Base-by-base conservation (phyloP, 2,113 vertebrate genomes). In the Cromileptes altivelis region DNA sequence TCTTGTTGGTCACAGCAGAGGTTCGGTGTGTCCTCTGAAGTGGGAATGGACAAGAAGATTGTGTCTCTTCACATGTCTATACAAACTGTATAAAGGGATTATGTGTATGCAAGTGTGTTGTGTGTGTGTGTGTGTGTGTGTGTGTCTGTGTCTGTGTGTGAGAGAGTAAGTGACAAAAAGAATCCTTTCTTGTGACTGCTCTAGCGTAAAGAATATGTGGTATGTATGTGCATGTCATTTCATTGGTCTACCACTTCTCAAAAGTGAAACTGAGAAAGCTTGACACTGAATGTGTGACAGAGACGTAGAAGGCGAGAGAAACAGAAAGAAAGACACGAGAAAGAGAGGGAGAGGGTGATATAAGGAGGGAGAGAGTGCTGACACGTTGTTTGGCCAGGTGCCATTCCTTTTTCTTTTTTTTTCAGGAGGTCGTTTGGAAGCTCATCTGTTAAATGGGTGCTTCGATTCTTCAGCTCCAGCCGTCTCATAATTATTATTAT, bases 371-470 rank as follows among this genome's bases (percentile, higher is more conserved):
- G 17, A 69, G 82, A 85, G 78, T 64, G 78, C 81, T 92, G 85
- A 88, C 79, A 81, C 37, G 25, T 37, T 25, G 2, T 63, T 68
- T 89, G 91, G 93, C 82, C 23, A 19, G 45, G 21, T 64, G 85
- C 91, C 92, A 87, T 85, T 72, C 73, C 21, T 50, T 50, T 50
- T 50, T 30, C 30, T 30, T 50, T 50, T 50, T 70, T 79, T 84
- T 88, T 56, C 80, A 84, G n/a, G 21, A 79, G 85, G 87, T 92
- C 72, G 1, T 89, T 87, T 90, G 50, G 78, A 89, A 70, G 82
- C 86, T 91, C 90, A 92, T 91, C 90, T 89, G 75, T 86, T 85
- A 93, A 92, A 93, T 91, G 91, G 92, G n/a, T 18, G 61, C 85
- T 89, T 85, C 12, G 75, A 88, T 93, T 93, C 86, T 72, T 55